Evolutionary conservation across 2,888 invertebrate genomes (phyloP).

Genomic region (Tipula helvola): DNA sequence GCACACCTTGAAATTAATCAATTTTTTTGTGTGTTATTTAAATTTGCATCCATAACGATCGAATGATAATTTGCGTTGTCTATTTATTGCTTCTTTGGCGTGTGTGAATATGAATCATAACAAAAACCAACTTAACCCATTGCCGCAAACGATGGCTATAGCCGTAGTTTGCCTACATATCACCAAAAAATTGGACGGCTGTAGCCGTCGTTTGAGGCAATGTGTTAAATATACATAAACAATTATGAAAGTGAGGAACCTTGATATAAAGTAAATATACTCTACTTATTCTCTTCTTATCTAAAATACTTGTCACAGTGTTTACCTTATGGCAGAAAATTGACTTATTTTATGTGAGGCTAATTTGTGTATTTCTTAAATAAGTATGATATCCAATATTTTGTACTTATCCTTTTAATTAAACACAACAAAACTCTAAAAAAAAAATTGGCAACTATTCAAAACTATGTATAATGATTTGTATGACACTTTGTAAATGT

Average conservation of each 20-base stretch:
- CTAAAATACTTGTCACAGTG: neutral
- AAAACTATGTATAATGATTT: neutral
- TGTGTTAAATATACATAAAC: neutral
- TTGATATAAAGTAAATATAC: neutral
- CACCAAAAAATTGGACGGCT: no score
- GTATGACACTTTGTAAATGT: neutral
- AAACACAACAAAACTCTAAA: neutral
- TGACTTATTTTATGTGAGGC: neutral
- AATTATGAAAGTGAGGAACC: neutral
- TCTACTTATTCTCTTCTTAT: neutral
- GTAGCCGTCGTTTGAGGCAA: no score
- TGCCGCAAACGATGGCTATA: no score
- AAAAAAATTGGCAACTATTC: neutral
- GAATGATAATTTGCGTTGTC: neutral
- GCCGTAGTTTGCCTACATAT: no score
- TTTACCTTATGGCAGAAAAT: neutral
- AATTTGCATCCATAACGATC: neutral
- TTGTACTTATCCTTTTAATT: neutral
- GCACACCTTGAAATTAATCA: neutral
- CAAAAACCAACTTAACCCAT: neutral
- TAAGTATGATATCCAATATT: neutral
- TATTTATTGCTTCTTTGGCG: neutral
- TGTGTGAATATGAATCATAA: neutral
- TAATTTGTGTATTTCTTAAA: neutral
- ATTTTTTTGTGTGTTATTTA: neutral